These are phyloP conservation scores for Drosophila parthenogenetica DNA, from an alignment of 2,888 invertebrate genomes.

Conservation along the genomic window DNA sequence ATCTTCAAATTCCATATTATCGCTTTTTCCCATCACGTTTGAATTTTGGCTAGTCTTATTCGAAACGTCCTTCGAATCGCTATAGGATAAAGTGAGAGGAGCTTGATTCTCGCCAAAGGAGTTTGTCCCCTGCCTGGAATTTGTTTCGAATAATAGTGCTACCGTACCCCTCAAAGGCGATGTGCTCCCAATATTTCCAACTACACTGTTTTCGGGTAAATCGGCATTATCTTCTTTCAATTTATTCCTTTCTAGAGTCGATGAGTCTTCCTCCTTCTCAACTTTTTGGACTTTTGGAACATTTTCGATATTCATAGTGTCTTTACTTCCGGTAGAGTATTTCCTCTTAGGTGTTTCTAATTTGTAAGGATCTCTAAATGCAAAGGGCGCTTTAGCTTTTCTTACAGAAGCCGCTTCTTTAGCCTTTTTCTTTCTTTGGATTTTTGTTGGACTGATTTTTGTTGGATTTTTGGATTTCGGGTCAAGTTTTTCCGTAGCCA, in stretches of 20 bases:
- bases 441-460: too few relatives aligned
- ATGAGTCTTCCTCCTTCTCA: neutral
- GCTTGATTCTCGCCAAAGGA: neutral
- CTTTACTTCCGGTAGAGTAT: neutral
- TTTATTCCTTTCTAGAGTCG: neutral
- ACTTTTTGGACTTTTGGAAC: neutral
- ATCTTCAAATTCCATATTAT: neutral
- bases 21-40: neutral
- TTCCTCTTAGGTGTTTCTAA: neutral
- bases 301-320: neutral
- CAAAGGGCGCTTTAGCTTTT: neutral
- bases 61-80: neutral
- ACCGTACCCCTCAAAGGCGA: conserved; percentile 17
- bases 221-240: neutral
- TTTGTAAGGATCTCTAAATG: neutral
- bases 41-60: neutral
- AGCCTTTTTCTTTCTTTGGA: neutral
- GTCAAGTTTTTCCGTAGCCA: neutral
- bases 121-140: neutral
- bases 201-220: neutral
- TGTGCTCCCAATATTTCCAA: neutral
- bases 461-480: neutral
- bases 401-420: neutral
- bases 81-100: neutral
- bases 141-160: conserved; percentile 3